A percentile compares a stretch with the other conserved stretches of the same genome.
These are phyloP conservation scores for Agelas oroides DNA, from an alignment of 37 sponge, comb jelly and placozoan species.

Conservation along the genomic window DNA sequence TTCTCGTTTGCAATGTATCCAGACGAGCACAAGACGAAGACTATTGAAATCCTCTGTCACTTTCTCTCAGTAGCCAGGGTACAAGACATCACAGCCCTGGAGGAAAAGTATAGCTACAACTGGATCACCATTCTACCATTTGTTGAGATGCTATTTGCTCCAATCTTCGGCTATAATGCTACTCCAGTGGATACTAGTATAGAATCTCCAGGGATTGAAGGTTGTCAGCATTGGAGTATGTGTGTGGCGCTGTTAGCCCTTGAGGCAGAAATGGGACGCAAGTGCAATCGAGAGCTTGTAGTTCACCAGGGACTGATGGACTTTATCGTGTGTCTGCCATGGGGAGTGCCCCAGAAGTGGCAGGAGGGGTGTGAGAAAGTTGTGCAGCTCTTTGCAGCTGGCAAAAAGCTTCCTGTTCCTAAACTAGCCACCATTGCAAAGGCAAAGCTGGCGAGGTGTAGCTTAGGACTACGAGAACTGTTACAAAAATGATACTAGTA, in stretches of 20 bases:
- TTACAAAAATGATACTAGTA: too few relatives aligned
- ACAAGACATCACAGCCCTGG: not conserved
- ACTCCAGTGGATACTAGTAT: not conserved
- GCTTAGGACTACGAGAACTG: not conserved
- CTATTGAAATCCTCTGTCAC: not conserved
- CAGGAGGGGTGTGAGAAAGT: not conserved
- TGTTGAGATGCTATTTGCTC: not conserved
- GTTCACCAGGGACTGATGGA: not conserved
- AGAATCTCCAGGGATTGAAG: not conserved
- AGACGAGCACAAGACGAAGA: not conserved
- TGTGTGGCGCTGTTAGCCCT: constrained; percentile 4
- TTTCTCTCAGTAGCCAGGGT: not conserved
- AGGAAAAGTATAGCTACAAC: constrained; percentile 7
- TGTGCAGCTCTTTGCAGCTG: not conserved
- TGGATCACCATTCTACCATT: constrained; percentile 33
- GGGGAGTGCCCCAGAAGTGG: not conserved
- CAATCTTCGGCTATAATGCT: not conserved
- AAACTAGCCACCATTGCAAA: not conserved
- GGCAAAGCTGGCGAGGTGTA: not conserved
- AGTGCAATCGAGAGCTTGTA: not conserved
- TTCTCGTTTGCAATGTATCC: not conserved
- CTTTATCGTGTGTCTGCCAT: not conserved
- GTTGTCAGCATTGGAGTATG: not conserved
- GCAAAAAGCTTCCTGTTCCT: not conserved
- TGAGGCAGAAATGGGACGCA: not conserved